Evolutionary conservation across 2,113 vertebrate genomes (phyloP), one percentile per base, ranked within the genome.

Genomic region (Muntiacus muntjak): DNA sequence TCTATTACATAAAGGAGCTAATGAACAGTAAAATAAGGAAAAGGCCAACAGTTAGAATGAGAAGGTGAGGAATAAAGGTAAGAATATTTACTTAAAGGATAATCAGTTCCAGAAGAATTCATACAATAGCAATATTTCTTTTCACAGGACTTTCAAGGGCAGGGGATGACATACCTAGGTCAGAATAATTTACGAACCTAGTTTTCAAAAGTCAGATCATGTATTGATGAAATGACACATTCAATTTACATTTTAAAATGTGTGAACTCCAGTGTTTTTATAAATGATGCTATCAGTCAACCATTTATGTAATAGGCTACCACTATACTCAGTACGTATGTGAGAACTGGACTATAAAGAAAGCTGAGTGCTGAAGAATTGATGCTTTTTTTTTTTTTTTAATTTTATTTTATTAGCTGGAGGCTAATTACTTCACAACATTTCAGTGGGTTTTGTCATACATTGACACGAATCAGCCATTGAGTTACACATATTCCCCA

Each of bases 191-290:
- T 43, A 86, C 0, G 15, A 92, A 86, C 13, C 26, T 86, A 47
- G 67, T 84, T 92, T 92, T 86, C 91, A 78, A 94, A 94, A 91
- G 45, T 85, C 40, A 87, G 47, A 13, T 47, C n/a, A 91, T 60
- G 62, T 19, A 79, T 8, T 52, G 81, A 50, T 36, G 52, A 43
- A 84, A 78, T 86, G 71, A 76, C 16, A 74, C 40, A 92, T 28
- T 89, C 54, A 96, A 84, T 26, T 67, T 47, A 93, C 43, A 94
- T 74, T 94, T 97, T 50, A 78, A 87, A 90, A 57, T 11, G 10
- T 85, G 40, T 78, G 67, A 87, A 71, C 96, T 55, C 43, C 60
- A 57, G 8, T 58, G 16, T 33, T 85, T 94, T 67, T 36, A 11
- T 36, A 92, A 91, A 43, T 47, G 33, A 89, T 87, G n/a, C 7